Evolutionary conservation across 2,797 vertebrate genomes (phyloP).

Genomic region (Aselliscus stoliczkanus): DNA sequence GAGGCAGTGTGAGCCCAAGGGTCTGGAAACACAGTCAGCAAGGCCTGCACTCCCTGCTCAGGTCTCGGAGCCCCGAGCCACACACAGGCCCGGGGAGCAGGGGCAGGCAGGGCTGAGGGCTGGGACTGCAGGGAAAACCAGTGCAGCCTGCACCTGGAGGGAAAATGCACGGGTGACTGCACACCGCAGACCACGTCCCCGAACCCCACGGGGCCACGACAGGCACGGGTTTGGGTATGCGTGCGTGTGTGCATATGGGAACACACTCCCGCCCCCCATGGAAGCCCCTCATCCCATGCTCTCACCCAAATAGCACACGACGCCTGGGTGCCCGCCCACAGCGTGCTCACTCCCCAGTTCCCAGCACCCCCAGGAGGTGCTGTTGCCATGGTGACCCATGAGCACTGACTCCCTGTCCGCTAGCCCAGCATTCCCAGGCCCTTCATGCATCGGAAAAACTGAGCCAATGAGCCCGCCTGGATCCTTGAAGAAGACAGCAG

Average conservation of each 20-base stretch:
- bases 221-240: rapidly evolving
- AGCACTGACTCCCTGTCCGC: not conserved
- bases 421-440: not conserved
- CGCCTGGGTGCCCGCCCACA: not conserved
- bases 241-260: rapidly evolving
- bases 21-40: not conserved
- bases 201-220: not conserved
- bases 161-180: not conserved
- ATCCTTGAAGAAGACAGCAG: not conserved
- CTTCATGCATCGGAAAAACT: not conserved
- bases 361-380: not conserved
- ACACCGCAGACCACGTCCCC: rapidly evolving
- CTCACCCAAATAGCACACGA: not conserved
- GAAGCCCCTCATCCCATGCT: too few species aligned
- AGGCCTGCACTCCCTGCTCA: not conserved
- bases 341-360: rapidly evolving
- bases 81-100: not conserved
- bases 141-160: not conserved
- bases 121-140: rapidly evolving
- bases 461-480: not conserved
- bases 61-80: not conserved
- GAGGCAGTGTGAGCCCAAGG: not conserved
- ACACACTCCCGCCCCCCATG: rapidly evolving
- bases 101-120: not conserved
- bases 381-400: not conserved